phyloP scores from a whole-genome alignment of 2,797 vertebrate species.

The Euthynnus affinis region DNA sequence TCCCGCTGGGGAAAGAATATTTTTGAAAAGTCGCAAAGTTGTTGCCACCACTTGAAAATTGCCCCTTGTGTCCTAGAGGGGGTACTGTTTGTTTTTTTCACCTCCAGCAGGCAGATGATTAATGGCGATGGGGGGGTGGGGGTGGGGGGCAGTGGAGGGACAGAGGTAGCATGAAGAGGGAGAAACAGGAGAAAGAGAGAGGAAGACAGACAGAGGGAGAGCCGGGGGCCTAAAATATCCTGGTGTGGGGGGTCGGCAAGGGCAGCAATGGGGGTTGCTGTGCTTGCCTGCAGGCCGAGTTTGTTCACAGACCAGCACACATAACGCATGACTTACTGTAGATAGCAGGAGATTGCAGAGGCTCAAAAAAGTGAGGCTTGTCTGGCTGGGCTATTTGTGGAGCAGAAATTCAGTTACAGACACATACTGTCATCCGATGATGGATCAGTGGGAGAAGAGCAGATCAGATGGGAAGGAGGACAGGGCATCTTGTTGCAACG shows the following conservation, averaged over 20 bases:
- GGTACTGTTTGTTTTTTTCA: conserved; percentile 83
- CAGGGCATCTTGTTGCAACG: conserved; percentile 70
- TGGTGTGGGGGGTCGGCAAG: conserved; percentile 67
- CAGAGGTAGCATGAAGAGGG: conserved; percentile 25
- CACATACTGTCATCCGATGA: conserved; percentile 85
- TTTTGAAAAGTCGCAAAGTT: conserved; percentile 86
- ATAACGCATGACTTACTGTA: conserved; percentile 80
- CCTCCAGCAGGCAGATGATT: conserved; percentile 86
- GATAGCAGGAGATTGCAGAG: conserved; percentile 80
- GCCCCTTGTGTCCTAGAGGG: conserved; percentile 75
- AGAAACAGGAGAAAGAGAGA: conserved; percentile 61
- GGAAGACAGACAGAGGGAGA: conserved; percentile 53
- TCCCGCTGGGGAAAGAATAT: conserved; percentile 80
- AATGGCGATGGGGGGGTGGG: conserved; percentile 66
- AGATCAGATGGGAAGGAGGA: conserved; percentile 56
- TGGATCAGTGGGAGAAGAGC: conserved; percentile 77
- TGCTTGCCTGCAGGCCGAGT: conserved; percentile 59
- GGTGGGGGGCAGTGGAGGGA: conserved; percentile 15
- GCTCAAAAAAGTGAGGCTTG: conserved; percentile 79
- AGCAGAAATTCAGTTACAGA: conserved; percentile 85
- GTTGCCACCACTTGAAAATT: conserved; percentile 86
- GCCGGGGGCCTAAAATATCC: conserved; percentile 85
- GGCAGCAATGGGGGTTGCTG: conserved; percentile 63
- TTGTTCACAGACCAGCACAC: conserved; percentile 74
- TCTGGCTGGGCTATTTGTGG: conserved; percentile 88